Evolutionary conservation across 2,888 invertebrate genomes (phyloP), one percentile per base, ranked within the genome.

Genomic region (Drosophila phalerata): DNA sequence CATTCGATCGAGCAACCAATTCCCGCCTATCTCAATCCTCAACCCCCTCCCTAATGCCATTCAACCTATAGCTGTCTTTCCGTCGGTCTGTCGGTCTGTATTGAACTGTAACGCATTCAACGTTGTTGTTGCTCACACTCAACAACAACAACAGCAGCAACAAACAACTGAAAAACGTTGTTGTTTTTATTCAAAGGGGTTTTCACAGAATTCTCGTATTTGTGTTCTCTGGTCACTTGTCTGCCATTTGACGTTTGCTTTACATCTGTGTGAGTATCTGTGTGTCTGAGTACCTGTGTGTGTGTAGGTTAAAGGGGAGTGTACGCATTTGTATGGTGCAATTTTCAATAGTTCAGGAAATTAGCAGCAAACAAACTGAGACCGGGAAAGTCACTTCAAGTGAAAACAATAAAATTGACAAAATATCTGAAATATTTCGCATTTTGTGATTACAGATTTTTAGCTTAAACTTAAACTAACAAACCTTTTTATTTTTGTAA

Each of bases 101-200:
- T 75, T 86, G 79, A 84, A 84, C 84, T 84, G 84, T 84, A 86
- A 81, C 84, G 85, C 83, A 84, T 74, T 81, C 70, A 67, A 55
- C 68, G 40, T 48, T 52, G 52, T 42, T 63, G 57, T 55, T 72
- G 67, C 63, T 69, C 67, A 67, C 57, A 52, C 56, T 65, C 62
- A 19, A 11, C 19, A 42, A 42, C 45, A 56, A 34, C 48, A 80
- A 47, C 47, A 1, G 17, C 56, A 51, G 34, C 47, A 79, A 79
- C 78, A 80, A 53, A 52, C 67, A 68, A 22, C 57, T 47, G 30
- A 53, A 64, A 64, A 58, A 62, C 70, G 58, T 53, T 72, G 73
- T 58, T 76, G 52, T 67, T 67, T 17, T 43, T 56, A 67, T 64
- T 58, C 28, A 15, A 53, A 69, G 56, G 48, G 65, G 62, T 56